phyloP scores from a whole-genome alignment of 2,888 invertebrate species.

The Dryobotodes eremita region DNA sequence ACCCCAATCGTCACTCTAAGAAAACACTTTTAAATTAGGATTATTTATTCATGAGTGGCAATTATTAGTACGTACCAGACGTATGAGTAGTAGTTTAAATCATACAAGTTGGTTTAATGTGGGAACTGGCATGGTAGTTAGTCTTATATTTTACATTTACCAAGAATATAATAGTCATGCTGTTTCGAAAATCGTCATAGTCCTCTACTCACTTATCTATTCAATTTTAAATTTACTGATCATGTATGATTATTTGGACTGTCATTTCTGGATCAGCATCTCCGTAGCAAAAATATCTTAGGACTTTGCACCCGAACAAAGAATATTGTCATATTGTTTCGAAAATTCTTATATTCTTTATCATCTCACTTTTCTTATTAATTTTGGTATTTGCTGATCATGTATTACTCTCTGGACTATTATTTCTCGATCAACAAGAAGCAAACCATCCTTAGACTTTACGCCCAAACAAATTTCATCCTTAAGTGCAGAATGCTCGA shows the following conservation, averaged over 20 bases:
- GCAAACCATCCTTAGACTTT: slow-evolving; percentile 10
- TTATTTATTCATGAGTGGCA: not conserved
- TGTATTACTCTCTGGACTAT: not conserved
- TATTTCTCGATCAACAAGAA: not conserved
- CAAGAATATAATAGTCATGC: no score
- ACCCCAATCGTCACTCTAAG: no score
- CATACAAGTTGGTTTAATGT: no score
- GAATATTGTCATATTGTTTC: not conserved
- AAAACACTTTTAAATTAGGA: not conserved
- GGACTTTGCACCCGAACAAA: not conserved
- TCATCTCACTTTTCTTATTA: not conserved
- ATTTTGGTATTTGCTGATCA: not conserved
- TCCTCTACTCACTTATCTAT: no score
- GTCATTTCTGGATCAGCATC: not conserved
- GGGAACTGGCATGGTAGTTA: not conserved
- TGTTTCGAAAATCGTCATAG: no score
- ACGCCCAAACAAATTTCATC: slow-evolving; percentile 11
- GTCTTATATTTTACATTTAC: not conserved
- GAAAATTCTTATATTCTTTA: not conserved
- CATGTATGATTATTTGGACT: not conserved
- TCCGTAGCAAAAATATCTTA: not conserved
- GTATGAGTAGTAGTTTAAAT: not conserved
- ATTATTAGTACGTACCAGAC: not conserved
- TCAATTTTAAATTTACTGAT: not conserved
- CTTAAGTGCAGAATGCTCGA: not conserved